Evolutionary conservation across 1,140 invertebrate species (phyloP).

Genomic region (Cherax quadricarinatus): DNA sequence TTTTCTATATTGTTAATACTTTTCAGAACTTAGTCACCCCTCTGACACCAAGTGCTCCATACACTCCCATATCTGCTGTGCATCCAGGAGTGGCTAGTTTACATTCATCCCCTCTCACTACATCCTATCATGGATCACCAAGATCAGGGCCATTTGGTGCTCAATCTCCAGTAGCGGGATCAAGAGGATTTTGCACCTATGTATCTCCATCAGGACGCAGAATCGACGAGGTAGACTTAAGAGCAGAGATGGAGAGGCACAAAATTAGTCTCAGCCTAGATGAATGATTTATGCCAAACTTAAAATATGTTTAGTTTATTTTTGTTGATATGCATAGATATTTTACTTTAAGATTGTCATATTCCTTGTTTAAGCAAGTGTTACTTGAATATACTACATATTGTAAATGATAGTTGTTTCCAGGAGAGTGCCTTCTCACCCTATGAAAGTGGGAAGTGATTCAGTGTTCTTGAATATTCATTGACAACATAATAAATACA

Average conservation of each 20-base stretch:
- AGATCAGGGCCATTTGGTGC: background rate
- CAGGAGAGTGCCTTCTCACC: background rate
- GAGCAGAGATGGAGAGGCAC: conserved; percentile 56
- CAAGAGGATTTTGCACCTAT: background rate
- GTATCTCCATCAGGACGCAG: conserved; percentile 30
- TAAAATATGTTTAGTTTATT: background rate
- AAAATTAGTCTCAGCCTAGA: conserved; percentile 38
- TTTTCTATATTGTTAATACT: background rate
- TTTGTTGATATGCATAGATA: conserved; percentile 13
- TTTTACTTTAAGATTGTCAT: conserved; percentile 14
- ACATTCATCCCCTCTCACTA: conserved; percentile 21
- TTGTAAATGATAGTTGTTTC: background rate
- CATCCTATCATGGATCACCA: conserved; percentile 40
- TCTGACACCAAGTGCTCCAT: conserved; percentile 60
- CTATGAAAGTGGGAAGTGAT: background rate
- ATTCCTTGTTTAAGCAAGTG: background rate
- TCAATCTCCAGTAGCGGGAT: background rate
- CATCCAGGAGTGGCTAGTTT: conserved; percentile 30
- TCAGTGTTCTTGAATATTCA: background rate
- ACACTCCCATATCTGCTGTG: conserved; percentile 46
- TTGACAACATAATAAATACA: background rate
- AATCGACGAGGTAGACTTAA: conserved; percentile 36
- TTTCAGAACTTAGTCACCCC: conserved; percentile 55
- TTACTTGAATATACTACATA: background rate
- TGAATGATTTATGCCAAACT: conserved; percentile 14